Evolutionary conservation across 2,113 vertebrate species (phyloP).

Genomic region (Heterocephalus glaber): DNA sequence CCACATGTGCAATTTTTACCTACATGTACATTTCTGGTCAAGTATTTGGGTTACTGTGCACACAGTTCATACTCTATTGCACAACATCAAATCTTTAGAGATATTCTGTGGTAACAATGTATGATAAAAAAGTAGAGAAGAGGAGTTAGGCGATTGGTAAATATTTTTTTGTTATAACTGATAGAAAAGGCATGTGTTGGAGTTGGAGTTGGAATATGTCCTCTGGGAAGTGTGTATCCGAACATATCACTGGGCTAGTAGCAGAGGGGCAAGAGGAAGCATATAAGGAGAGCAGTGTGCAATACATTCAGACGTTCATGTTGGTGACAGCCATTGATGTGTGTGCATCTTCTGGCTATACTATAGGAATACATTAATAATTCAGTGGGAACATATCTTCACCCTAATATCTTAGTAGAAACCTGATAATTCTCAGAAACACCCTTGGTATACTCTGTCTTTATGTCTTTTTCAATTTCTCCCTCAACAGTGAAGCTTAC

Average conservation of each 20-base stretch:
- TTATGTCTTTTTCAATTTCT: not conserved
- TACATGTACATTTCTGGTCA: not conserved
- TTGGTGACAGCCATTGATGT: not conserved
- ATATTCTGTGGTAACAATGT: not conserved
- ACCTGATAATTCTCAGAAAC: not conserved
- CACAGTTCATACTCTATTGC: not conserved
- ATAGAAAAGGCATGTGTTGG: not conserved
- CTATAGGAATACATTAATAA: not conserved
- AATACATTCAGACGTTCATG: not conserved
- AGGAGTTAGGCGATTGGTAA: not conserved
- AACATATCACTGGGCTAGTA: not conserved
- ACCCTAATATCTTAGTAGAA: too few relatives aligned
- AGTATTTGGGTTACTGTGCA: not conserved
- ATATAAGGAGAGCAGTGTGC: not conserved
- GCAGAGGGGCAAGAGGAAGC: not conserved
- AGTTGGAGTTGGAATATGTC: not conserved
- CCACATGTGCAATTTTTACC: not conserved
- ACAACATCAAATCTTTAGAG: not conserved
- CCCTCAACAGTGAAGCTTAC: not conserved
- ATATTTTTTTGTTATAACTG: not conserved
- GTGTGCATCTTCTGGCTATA: not conserved
- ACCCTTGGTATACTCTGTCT: not conserved
- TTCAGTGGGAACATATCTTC: not conserved
- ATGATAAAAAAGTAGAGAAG: not conserved
- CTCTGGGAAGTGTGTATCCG: not conserved